Base-by-base conservation (phyloP, 2,797 vertebrate species). In the Diglossa cyanea region DNA sequence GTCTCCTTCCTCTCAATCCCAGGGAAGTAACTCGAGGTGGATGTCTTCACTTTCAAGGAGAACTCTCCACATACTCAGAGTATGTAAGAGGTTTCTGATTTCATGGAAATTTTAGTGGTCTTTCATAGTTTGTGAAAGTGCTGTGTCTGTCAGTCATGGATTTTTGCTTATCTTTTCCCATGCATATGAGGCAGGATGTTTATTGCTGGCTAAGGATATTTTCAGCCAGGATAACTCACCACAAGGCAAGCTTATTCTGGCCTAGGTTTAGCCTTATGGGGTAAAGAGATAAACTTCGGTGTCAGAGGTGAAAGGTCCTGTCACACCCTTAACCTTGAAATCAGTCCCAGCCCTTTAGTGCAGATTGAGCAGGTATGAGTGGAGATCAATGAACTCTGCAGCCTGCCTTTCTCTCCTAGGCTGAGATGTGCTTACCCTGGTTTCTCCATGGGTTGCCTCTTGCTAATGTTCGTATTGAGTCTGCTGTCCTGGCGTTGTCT, bases 21-120 rank as follows among this genome's bases (percentile, higher is more conserved):
- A 23, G n/a, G 11, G 15, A 35, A 45, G 15, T 45, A 45, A 35
- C 40, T 57, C 0, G 1, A 57, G 19, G 11, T 30, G 25, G 19
- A 11, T 0, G 1, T 35, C 53, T 35, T 55, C 53, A 35, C n/a
- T 57, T 35, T 13, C 0, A 1, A 45, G 39, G 8, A 33, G 40
- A 72, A 30, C n/a, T 45, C 40, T 73, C 19, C 70, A 57, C 4
- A 17, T 35, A 13, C 25, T 57, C n/a, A 45, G n/a, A 20, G 11
- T 45, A 35, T 30, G 70, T 35, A 35, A 23, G n/a, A 72, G 20
- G 23, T 73, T 23, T 73, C 7, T 35, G 40, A 11, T 35, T 73
- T 73, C 45, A 35, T 57, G 19, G 37, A 24, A 35, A 18, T 35
- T 23, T 6, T 30, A 45, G 15, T 30, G 40, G 11, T 30, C 19